phyloP scores from a whole-genome alignment of 1,140 invertebrate genomes.

The Drosophila ananassae region DNA sequence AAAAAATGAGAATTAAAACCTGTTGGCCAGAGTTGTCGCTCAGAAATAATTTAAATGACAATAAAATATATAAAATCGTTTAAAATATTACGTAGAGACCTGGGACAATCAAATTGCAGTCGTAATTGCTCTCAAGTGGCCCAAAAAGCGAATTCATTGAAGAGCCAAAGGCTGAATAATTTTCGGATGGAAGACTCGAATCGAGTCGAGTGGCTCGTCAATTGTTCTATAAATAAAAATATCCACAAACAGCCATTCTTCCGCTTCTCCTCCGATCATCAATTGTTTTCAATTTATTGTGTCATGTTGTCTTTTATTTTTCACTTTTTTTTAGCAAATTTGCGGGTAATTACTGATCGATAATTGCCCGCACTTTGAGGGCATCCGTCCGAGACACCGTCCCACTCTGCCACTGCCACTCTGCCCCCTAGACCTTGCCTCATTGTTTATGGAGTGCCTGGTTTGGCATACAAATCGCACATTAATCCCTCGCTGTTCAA shows the following conservation, averaged over 20 bases:
- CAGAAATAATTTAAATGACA: constrained; percentile 62
- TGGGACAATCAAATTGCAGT: constrained; percentile 71
- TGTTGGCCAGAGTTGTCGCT: constrained; percentile 56
- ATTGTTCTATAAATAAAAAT: constrained; percentile 78
- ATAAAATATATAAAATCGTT: constrained; percentile 78
- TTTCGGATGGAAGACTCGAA: neutral
- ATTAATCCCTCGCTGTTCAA: constrained; percentile 63
- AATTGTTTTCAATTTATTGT: constrained; percentile 69
- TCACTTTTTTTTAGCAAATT: constrained; percentile 38
- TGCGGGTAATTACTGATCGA: constrained; percentile 60
- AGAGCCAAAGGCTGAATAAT: constrained; percentile 33
- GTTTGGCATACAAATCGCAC: constrained; percentile 65
- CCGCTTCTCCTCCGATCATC: neutral
- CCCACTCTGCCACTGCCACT: neutral
- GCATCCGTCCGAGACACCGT: constrained; percentile 10
- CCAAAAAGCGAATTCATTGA: constrained; percentile 66
- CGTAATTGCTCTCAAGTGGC: constrained; percentile 78
- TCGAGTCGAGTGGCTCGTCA: constrained; percentile 60
- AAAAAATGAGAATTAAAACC: constrained; percentile 54
- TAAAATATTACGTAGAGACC: constrained; percentile 77
- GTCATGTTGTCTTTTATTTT: constrained; percentile 14
- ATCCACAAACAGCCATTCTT: constrained; percentile 16
- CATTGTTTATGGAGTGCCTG: constrained; percentile 53
- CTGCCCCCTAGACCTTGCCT: constrained; percentile 5
- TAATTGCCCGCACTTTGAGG: constrained; percentile 61